Conservation (phyloP, 2,797 vertebrate species). For the Pelodytes ibericus region DNA sequence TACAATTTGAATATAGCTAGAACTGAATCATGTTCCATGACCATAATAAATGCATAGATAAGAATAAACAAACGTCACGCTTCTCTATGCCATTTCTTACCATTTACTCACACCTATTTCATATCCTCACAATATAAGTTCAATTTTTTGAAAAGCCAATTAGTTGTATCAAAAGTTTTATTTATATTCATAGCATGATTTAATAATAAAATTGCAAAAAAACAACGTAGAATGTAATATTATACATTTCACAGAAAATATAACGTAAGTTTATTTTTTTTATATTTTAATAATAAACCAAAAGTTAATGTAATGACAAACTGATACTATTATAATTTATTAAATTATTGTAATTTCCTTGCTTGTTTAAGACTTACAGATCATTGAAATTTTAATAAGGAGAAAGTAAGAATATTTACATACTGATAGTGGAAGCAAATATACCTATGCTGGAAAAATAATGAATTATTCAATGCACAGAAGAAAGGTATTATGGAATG, state of each 20-base stretch:
- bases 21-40: no score
- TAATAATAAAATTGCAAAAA: no score
- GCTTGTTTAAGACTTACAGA: neutral
- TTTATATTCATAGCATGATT: no score
- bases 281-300: neutral
- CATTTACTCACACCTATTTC: no score
- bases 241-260: neutral
- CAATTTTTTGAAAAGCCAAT: no score
- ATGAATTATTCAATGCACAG: neutral
- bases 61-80: no score
- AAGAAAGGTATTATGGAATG: neutral
- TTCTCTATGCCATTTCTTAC: no score
- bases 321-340: neutral
- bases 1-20: no score
- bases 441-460: neutral
- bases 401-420: conserved; percentile 5
- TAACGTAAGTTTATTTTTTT: neutral
- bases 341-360: neutral
- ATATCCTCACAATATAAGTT: no score
- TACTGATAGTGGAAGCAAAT: neutral
- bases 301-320: neutral
- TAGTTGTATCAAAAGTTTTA: no score
- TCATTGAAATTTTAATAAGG: conserved; percentile 6
- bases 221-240: no score
- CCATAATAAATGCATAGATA: no score